phyloP scores from a whole-genome alignment of 92 coral and sea anemone genomes.

The Hydrozoanthus gracilis region DNA sequence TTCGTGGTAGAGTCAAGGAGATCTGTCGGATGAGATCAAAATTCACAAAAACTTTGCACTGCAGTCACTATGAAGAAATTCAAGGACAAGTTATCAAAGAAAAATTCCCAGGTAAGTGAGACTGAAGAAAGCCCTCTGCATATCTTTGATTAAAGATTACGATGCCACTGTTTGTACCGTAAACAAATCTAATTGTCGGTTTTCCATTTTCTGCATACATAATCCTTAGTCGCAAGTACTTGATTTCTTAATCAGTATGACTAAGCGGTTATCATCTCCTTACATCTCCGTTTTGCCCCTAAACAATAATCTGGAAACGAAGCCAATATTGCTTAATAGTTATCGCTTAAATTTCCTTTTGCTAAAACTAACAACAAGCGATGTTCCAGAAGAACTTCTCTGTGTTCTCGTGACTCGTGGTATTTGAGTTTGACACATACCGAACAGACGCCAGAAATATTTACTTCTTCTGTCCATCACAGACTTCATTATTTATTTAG shows the following conservation, averaged over 20 bases:
- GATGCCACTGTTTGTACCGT: background rate
- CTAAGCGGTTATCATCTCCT: slow-evolving; percentile 15
- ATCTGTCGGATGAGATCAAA: background rate
- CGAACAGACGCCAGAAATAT: background rate
- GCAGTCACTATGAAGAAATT: slow-evolving; percentile 19
- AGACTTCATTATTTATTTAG: slow-evolving; percentile 18
- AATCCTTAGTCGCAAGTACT: slow-evolving; percentile 4
- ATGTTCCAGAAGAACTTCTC: background rate
- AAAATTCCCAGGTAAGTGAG: slow-evolving; percentile 17
- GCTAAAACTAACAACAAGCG: background rate
- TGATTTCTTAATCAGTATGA: slow-evolving; percentile 28
- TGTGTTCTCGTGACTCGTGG: background rate
- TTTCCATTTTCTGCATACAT: slow-evolving; percentile 8
- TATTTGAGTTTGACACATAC: background rate
- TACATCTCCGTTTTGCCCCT: background rate
- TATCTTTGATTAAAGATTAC: background rate
- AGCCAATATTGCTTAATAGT: background rate
- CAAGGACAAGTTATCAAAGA: slow-evolving; percentile 40
- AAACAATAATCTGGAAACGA: background rate
- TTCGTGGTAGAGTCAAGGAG: background rate
- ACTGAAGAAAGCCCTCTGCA: background rate
- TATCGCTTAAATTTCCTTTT: no score
- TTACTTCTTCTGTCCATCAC: slow-evolving; percentile 31
- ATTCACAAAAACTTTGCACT: background rate
- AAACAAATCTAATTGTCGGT: slow-evolving; percentile 3